Evolutionary conservation across 2,113 vertebrate species (phyloP).

Genomic region (Xenopus borealis): DNA sequence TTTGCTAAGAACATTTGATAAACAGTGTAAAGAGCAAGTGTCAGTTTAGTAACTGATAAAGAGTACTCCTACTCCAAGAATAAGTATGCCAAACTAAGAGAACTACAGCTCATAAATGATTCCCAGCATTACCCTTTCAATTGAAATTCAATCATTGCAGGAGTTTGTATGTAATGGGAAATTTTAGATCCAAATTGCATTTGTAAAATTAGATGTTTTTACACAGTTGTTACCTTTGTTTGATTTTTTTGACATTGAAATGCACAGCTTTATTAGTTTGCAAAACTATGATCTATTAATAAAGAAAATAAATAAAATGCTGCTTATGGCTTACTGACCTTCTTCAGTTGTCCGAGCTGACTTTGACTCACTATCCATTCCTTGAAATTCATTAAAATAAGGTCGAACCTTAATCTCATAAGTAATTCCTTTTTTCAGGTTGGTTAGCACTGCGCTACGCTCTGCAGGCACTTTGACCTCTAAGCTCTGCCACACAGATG

Average conservation of each 20-base stretch:
- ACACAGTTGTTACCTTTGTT: not conserved
- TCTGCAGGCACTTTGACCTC: conserved; percentile 91
- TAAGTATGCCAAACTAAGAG: too few species aligned
- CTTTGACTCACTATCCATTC: conserved; percentile 95
- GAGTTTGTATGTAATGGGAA: too few species aligned
- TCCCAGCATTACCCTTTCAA: too few species aligned
- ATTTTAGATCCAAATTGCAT: too few species aligned
- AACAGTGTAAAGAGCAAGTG: conserved; percentile 44
- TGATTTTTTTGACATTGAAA: not conserved
- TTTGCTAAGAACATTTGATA: conserved; percentile 33
- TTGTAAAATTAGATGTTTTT: too few species aligned
- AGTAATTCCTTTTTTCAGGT: conserved; percentile 87
- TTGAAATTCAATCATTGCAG: too few species aligned
- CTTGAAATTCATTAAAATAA: conserved; percentile 98
- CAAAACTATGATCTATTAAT: conserved; percentile 9
- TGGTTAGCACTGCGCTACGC: conserved; percentile 77
- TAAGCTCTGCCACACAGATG: conserved; percentile 81
- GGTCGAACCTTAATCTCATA: conserved; percentile 96
- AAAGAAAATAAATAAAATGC: conserved; percentile 15
- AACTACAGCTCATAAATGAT: too few species aligned
- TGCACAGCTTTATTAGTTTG: not conserved
- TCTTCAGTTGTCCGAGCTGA: conserved; percentile 89
- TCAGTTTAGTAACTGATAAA: too few species aligned
- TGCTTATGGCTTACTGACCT: conserved; percentile 68
- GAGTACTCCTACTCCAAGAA: too few species aligned